Evolutionary conservation across 2,797 vertebrate species (phyloP), one percentile per base, ranked within the genome.

Genomic region (Picus viridis): DNA sequence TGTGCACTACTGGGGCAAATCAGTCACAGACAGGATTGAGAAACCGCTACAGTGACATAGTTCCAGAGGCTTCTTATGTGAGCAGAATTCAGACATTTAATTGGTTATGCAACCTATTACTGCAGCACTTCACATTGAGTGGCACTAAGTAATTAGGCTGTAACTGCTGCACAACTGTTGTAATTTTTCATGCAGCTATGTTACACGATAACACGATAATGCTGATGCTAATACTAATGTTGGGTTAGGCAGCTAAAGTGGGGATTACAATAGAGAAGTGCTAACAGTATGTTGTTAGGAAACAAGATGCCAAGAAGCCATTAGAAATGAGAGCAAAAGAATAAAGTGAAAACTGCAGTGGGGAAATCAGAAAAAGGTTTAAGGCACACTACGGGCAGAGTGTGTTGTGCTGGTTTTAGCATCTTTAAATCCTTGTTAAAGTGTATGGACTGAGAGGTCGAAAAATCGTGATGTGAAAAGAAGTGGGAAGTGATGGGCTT

Each of bases 191-290:
- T 86, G 83, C 74, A 75, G 79, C 73, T 79, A 64, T 80, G 56
- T 79, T 95, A 80, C 91, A 85, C 59, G 90, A 93, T 96, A 96
- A 96, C 88, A 92, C 3, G 49, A 91, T 93, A 91, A 68, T 4
- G 14, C 89, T 51, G 83, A 83, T 82, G 82, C 71, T 92, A 93
- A 91, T 93, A 58, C 76, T 94, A 54, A 32, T 54, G 56, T 86
- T 84, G 81, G 84, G 86, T 72, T 94, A 96, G 93, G 69, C 91
- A 89, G 62, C 81, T 95, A 78, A 89, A 62, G 58, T 92, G 49
- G 73, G 51, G 64, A 83, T 95, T 96, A 87, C 72, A 95, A 92
- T 59, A 80, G 54, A 89, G 71, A 95, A 89, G 86, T 83, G 81
- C 45, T 92, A 88, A 93, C 94, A 77, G 56, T 61, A 19, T 82